A percentile compares a stretch with the other conserved stretches of the same genome.
Conservation (phyloP, 2,888 invertebrate species). For the Morpho deidamia region DNA sequence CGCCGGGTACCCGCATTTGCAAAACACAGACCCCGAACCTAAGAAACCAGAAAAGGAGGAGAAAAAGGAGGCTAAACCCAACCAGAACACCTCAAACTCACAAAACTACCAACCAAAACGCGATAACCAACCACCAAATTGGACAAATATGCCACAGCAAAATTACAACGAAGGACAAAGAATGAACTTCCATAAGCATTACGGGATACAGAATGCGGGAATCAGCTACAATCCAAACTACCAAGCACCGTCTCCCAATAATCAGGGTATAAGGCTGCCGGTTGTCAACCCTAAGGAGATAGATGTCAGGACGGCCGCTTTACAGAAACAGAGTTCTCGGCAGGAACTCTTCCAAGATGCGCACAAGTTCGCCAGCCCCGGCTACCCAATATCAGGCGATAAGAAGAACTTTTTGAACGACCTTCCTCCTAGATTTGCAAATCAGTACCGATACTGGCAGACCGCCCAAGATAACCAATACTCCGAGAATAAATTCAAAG, state of each 20-base stretch:
- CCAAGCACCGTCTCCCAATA: conserved; percentile 33
- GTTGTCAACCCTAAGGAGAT: conserved; percentile 75
- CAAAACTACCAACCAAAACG: conserved; percentile 43
- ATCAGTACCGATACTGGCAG: conserved; percentile 68
- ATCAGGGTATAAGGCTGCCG: conserved; percentile 55
- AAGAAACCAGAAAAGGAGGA: conserved; percentile 57
- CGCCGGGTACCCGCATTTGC: conserved; percentile 70
- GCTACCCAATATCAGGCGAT: conserved; percentile 59
- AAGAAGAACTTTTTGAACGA: conserved; percentile 69
- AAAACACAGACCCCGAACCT: conserved; percentile 58
- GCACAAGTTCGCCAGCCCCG: conserved; percentile 52
- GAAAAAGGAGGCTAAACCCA: conserved; percentile 49
- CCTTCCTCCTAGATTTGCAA: conserved; percentile 66
- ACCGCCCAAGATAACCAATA: conserved; percentile 53
- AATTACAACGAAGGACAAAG: conserved; percentile 39
- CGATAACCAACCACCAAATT: conserved; percentile 28
- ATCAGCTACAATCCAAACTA: conserved; percentile 51
- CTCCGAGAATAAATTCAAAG: conserved; percentile 60
- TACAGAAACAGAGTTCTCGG: conserved; percentile 67
- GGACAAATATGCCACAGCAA: conserved; percentile 34
- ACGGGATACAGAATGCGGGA: conserved; percentile 51
- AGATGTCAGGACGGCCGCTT: conserved; percentile 66
- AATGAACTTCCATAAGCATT: conserved; percentile 54
- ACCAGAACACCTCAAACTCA: conserved; percentile 40
- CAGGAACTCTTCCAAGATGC: conserved; percentile 59